Base-by-base conservation (phyloP, 2,888 invertebrate genomes). In the Epinotia brunnichana region DNA sequence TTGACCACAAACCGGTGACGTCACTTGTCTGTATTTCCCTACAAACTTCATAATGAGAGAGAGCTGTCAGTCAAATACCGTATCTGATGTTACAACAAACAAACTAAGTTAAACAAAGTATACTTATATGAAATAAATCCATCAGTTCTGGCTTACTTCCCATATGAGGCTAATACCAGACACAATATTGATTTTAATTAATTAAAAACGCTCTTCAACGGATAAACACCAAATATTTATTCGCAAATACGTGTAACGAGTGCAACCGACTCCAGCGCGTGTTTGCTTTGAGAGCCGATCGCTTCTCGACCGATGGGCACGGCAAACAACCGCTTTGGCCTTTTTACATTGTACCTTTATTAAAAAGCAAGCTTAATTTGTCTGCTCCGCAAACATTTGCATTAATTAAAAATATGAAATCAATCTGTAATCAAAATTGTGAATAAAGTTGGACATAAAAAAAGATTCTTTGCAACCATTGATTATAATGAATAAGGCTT, bases 281-380 rank as follows among this genome's bases (percentile, higher is more conserved):
- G 69, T 69, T 69, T 69, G 62, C 62, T 54, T 53, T 21, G 69
- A 44, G 64, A 54, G 54, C 39, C 21, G 70, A 70, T 70, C 70
- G 56, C 62, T 62, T 63, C 57, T 29, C 68, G 68, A 59, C 68
- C 69, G 62, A 69, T 62, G 67, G 29, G 41, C 66, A 54, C 41
- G 19, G 24, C 44, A 63, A 70, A 70, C 63, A 63, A 63, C 15
- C 39, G 19, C 54, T 61, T 54, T 69, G 15, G 35, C 54, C 54
- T 64, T 64, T 64, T 64, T 64, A 64, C 64, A 64, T 64, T 64
- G 64, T 64, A 21, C 63, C 63, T 57, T 63, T 63, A 67, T 63
- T 62, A 70, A 57, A 56, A 63, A 56, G 15, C 35, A 44, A 62
- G 41, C 19, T 51, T 62, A n/a, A 21, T 64, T 54, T 64, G 64